A percentile compares a stretch with the other conserved stretches of the same genome.
phyloP scores from a whole-genome alignment of 2,797 vertebrate species.

The Propithecus deckenii region DNA sequence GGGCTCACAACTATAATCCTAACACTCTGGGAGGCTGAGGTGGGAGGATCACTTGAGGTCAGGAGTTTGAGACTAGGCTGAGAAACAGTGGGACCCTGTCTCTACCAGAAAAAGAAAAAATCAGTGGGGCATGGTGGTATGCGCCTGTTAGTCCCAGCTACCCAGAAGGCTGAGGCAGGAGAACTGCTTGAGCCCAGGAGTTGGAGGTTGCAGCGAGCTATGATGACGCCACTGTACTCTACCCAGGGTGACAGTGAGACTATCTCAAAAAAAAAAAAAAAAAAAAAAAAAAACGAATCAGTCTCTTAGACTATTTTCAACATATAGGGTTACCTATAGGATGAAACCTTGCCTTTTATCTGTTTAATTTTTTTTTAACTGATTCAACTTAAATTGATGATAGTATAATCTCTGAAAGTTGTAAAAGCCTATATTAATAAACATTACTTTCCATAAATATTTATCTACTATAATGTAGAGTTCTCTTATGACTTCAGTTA shows the following conservation, averaged over 20 bases:
- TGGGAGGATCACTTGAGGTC: neutral
- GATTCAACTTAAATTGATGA: neutral
- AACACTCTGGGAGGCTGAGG: neutral
- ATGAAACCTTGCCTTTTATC: neutral
- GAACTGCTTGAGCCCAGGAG: neutral
- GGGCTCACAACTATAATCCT: neutral
- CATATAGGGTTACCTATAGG: neutral
- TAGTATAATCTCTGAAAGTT: neutral
- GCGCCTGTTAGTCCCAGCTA: neutral
- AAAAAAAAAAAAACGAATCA: neutral
- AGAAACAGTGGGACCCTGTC: neutral
- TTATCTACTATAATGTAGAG: neutral
- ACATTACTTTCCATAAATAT: neutral
- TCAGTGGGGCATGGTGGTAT: neutral
- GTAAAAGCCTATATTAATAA: neutral
- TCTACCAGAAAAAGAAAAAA: neutral
- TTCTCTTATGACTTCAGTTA: neutral
- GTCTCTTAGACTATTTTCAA: slow-evolving; percentile 28
- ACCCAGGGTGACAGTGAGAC: neutral
- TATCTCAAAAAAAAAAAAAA: neutral
- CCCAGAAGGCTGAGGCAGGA: neutral
- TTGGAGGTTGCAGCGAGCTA: neutral
- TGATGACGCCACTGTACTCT: neutral
- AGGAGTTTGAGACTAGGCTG: neutral
- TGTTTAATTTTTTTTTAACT: neutral